phyloP scores from a whole-genome alignment of 2,888 invertebrate genomes.

The Caenorhabditis sp. region DNA sequence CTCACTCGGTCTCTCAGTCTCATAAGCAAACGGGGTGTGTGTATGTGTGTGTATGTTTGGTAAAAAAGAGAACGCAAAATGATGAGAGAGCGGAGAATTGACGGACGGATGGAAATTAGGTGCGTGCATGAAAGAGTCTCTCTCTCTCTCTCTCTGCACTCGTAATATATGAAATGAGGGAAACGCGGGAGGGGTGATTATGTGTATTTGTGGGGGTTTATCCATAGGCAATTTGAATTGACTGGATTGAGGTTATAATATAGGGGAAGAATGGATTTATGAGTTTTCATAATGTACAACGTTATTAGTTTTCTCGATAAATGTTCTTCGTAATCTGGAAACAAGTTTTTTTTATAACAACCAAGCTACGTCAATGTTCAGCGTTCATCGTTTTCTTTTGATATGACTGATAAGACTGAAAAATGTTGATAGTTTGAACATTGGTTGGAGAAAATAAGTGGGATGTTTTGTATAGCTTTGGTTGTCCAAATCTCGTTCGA shows the following conservation, averaged over 20 bases:
- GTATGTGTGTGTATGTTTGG: not conserved
- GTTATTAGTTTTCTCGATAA: no score
- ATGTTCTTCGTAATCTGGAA: no score
- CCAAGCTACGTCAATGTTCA: no score
- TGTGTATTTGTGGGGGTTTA: not conserved
- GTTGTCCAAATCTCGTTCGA: no score
- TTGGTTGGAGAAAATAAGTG: no score
- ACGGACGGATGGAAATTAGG: slow-evolving; percentile 13
- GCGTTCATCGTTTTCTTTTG: no score
- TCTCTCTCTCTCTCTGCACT: not conserved
- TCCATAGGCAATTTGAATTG: not conserved
- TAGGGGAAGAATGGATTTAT: not conserved
- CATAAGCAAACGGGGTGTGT: not conserved
- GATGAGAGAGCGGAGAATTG: slow-evolving; percentile 16
- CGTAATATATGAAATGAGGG: not conserved
- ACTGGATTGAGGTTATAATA: not conserved
- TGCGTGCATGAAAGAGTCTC: slow-evolving; percentile 8
- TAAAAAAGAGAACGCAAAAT: not conserved
- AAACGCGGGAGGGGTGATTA: not conserved
- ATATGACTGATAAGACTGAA: no score
- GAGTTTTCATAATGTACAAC: no score
- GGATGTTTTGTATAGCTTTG: no score
- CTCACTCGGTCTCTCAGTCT: not conserved
- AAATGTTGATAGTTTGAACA: no score
- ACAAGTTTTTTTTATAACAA: no score